phyloP scores from a whole-genome alignment of 2,797 vertebrate species.

The Petrocephalus sullivani region DNA sequence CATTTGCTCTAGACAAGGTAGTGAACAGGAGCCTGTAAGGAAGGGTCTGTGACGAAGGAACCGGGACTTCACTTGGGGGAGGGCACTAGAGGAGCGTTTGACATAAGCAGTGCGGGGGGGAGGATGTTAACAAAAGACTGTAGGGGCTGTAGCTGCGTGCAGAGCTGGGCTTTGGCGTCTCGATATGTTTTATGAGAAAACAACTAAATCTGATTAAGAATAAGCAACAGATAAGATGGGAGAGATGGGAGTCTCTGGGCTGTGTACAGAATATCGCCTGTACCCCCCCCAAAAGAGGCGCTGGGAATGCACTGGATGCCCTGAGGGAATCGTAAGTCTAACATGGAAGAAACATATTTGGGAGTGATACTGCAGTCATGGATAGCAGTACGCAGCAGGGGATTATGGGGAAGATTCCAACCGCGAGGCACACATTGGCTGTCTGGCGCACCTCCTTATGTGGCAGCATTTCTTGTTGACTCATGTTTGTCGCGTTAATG shows the following conservation, averaged over 20 bases:
- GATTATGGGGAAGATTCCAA: neutral
- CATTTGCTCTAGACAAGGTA: neutral
- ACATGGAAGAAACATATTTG: neutral
- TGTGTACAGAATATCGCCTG: too few relatives aligned
- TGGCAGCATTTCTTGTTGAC: neutral
- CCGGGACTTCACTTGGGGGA: neutral
- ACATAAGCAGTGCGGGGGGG: neutral
- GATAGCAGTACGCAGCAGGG: neutral
- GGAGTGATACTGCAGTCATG: neutral
- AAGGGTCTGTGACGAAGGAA: neutral
- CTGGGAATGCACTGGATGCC: neutral
- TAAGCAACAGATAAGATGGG: neutral
- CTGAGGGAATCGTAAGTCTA: neutral
- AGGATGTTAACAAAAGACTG: neutral
- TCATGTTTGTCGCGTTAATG: neutral
- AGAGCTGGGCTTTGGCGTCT: neutral
- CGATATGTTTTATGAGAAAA: neutral
- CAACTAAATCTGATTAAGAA: neutral
- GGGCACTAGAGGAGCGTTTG: neutral
- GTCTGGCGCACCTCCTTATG: neutral
- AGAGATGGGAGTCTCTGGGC: neutral
- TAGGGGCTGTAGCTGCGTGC: neutral
- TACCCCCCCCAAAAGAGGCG: neutral
- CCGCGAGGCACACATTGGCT: neutral
- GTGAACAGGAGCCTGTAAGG: neutral